Evolutionary conservation across 2,888 invertebrate genomes (phyloP).

Genomic region (Cacoxenus indagator): DNA sequence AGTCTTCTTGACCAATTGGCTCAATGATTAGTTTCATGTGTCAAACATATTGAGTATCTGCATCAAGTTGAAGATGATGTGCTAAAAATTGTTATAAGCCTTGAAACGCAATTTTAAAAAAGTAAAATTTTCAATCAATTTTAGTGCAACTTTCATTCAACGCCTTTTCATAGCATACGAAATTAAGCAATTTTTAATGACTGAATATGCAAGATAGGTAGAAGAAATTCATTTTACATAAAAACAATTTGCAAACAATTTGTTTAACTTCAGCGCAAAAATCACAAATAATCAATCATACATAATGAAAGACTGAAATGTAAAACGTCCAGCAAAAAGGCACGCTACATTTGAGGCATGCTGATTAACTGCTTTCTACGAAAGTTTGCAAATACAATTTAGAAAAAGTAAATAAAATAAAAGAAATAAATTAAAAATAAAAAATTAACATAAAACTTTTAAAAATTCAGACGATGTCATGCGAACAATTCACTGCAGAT

Average conservation of each 20-base stretch:
- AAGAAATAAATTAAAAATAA: neutral
- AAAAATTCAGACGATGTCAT: neutral
- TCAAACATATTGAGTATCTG: too few relatives aligned
- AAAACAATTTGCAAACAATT: slow-evolving; percentile 10
- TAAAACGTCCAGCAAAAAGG: neutral
- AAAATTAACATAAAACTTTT: neutral
- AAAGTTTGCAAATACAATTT: neutral
- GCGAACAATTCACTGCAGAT: neutral
- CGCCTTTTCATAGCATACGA: neutral
- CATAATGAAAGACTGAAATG: neutral
- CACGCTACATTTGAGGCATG: neutral
- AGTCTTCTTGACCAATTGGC: too few relatives aligned
- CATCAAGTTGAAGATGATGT: neutral
- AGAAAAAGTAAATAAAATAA: neutral
- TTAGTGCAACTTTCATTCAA: neutral
- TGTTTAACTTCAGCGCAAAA: slow-evolving; percentile 2
- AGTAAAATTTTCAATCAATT: too few relatives aligned
- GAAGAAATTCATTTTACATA: neutral
- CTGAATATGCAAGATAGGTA: neutral
- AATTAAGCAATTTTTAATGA: neutral
- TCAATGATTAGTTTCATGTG: too few relatives aligned
- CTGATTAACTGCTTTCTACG: neutral
- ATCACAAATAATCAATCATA: slow-evolving; percentile 13
- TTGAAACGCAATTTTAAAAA: neutral
- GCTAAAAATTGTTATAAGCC: neutral